A percentile compares a stretch with the other conserved stretches of the same genome.
These are phyloP conservation scores for Loris lydekkerianus DNA, from an alignment of 2,797 vertebrate species.

Conservation along the genomic window DNA sequence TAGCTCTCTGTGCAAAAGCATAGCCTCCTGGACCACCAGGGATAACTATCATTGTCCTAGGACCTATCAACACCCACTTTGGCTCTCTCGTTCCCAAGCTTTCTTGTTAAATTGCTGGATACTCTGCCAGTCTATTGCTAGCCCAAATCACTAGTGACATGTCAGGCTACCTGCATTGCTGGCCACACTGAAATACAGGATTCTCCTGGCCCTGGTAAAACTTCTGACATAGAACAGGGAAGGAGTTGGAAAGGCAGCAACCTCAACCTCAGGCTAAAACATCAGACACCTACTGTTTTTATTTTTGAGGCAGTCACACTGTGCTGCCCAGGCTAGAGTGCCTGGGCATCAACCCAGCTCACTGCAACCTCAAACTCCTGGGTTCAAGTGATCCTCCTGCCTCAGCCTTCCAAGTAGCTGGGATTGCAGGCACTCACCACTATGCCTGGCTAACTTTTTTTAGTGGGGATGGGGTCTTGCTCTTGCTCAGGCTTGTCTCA, in stretches of 20 bases:
- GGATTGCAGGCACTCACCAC: too few species aligned
- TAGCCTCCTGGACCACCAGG: neutral
- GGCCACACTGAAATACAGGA: neutral
- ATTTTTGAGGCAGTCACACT: too few species aligned
- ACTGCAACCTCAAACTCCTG: too few species aligned
- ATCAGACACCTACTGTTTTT: neutral
- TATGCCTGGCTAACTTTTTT: too few species aligned
- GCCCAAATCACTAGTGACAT: neutral
- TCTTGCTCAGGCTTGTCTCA: too few species aligned
- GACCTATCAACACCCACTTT: neutral
- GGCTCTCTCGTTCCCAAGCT: neutral
- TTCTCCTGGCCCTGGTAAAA: neutral
- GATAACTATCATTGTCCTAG: neutral
- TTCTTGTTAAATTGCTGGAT: neutral
- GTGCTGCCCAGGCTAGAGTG: too few species aligned
- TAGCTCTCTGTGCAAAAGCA: slow-evolving; percentile 4
- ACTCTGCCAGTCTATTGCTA: slow-evolving; percentile 1
- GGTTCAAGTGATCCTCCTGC: too few species aligned
- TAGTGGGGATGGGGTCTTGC: too few species aligned
- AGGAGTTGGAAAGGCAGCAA: neutral
- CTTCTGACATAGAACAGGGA: neutral
- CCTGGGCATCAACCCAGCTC: too few species aligned
- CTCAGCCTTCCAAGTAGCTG: too few species aligned
- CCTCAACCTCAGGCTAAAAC: neutral
- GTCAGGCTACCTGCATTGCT: neutral